Base-by-base conservation (phyloP, 2,797 vertebrate genomes). In the Chrosomus eos region DNA sequence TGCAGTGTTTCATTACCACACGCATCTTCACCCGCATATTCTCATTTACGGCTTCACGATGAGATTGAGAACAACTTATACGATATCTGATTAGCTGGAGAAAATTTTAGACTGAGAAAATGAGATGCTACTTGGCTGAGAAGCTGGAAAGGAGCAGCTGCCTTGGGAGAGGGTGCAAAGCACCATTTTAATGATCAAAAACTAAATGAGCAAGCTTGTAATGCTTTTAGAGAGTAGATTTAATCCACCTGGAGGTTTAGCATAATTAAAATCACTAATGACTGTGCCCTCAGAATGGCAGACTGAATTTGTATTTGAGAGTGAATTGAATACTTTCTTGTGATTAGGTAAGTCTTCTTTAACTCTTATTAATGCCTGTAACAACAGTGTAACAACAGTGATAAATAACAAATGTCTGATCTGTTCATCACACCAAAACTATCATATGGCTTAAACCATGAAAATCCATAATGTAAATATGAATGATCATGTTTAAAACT, bases 131-230 rank as follows among this genome's bases (percentile, higher is more conserved):
- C 83, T 77, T 58, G 48, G 64, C 82, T 84, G 21, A 43, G 48
- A 23, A 43, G 76, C 66, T 62, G 72, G 72, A 62, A 84, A 58
- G 82, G 36, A 70, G 83, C 66, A 48, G 66, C 66, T 85, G 83
- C 40, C 40, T 51, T 80, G 75, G 66, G 55, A 85, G 55, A 68
- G 55, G 33, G 51, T 70, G 67, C 67, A 85, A 60, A 72, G 51
- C 43, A 38, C 76, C 67, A 72, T 80, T 84, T 84, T 85, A 85
- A 85, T 85, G 83, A 80, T 80, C 76, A 85, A 85, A 79, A 85
- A 62, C 75, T 40, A 85, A 79, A 79, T 80, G 83, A 85, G 55
- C 76, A 48, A 45, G 76, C 66, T 73, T 85, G 75, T 85, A 79
- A 85, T 85, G 53, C 67, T 80, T 85, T 85, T 51, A 79, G 53